Evolutionary conservation across 1,140 invertebrate genomes (phyloP), one percentile per base, ranked within the genome.

Genomic region (Drosophila kanapiae): DNA sequence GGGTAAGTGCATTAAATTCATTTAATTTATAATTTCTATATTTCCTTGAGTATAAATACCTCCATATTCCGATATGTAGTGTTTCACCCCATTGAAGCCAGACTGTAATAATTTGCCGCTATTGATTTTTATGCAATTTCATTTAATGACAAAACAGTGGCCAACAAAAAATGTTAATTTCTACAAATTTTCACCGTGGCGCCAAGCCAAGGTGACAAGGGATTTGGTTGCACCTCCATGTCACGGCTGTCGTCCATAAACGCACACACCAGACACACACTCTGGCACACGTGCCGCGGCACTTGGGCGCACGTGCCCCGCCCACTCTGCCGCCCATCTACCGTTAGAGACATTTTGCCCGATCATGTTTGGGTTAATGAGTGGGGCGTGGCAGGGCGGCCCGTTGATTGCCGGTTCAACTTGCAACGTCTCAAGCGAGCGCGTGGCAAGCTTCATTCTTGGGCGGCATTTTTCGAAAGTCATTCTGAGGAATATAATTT

Each of bases 121-220:
- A 90, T 90, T 82, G 86, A 91, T 90, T 90, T 90, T 90, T 90
- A 58, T 90, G 85, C 85, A 90, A 85, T 90, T 85, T 90, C 85
- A 90, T 85, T 90, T 80, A 84, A 90, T 90, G 83, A 90, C 78
- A 84, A 76, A 57, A 53, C 59, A 2, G 37, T 54, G 47, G 68
- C 54, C 2, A 64, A 69, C 67, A 69, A 78, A 85, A 88, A 85
- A 90, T 69, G 81, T 88, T 91, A 91, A 91, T 91, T 88, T 91
- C 78, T 91, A 86, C 88, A 91, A 91, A 91, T 91, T 91, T 91
- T 91, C 88, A 91, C 83, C 78, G 56, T 57, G 78, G 78, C 81
- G 78, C 75, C 80, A 78, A 29, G 75, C 65, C 75, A 78, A 35
- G 43, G 77, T 71, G 76, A 64, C 76, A 63, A 72, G 69, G 69